Conservation (phyloP, 92 coral and sea anemone genomes). For the Plumapathes pennacea region DNA sequence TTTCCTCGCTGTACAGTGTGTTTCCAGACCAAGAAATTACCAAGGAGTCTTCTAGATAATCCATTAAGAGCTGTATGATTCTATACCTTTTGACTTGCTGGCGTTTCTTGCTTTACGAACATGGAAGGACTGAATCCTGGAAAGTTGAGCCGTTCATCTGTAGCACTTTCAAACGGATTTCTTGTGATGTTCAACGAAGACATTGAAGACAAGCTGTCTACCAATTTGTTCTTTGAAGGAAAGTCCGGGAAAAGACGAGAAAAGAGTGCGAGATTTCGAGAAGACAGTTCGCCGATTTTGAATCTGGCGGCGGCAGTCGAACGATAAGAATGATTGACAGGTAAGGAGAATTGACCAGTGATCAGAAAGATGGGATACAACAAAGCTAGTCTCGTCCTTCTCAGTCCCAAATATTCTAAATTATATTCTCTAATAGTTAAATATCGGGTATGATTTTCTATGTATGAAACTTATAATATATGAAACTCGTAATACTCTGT, state of each 20-base stretch:
- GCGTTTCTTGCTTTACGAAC: conserved; percentile 83
- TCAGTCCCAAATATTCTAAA: too few species aligned
- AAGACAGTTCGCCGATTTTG: conserved; percentile 32
- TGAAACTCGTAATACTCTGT: too few species aligned
- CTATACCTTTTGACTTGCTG: conserved; percentile 82
- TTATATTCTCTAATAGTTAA: too few species aligned
- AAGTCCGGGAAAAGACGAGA: neutral
- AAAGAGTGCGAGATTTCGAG: neutral
- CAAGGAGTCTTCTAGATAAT: too few species aligned
- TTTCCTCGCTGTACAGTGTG: too few species aligned
- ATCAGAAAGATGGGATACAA: conserved; percentile 10
- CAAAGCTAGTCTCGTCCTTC: too few species aligned
- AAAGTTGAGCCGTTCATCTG: conserved; percentile 67
- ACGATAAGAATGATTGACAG: conserved; percentile 23
- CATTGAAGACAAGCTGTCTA: conserved; percentile 62
- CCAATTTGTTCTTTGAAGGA: conserved; percentile 23
- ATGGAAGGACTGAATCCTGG: conserved; percentile 98
- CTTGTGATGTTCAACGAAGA: conserved; percentile 77
- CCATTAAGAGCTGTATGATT: neutral
- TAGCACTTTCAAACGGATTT: conserved; percentile 88
- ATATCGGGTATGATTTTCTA: too few species aligned
- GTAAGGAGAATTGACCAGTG: conserved; percentile 51
- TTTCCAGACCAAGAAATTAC: too few species aligned
- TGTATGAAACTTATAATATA: too few species aligned
- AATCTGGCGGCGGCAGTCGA: conserved; percentile 67